Evolutionary conservation across 2,113 vertebrate genomes (phyloP), one percentile per base, ranked within the genome.

Genomic region (Poeciliopsis prolifica): DNA sequence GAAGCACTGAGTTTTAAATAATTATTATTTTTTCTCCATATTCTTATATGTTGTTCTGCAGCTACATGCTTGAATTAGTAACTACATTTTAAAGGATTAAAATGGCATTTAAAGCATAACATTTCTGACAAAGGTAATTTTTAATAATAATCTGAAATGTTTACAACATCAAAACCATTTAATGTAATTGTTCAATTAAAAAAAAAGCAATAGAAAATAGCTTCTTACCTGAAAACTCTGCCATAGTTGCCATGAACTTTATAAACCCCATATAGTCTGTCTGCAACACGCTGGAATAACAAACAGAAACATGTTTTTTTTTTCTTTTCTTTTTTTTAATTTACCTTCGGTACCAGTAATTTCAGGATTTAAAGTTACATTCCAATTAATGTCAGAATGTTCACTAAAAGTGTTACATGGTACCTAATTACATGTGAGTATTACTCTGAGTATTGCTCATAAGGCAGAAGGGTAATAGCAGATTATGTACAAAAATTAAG

Each of bases 221-320:
- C 51, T 73, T 40, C 74, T 84, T 91, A 97, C 97, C 97, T 98
- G 92, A 98, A 98, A 33, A 98, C 96, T 92, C 97, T 91, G 68
- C 97, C 97, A 2, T 98, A 98, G 93, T 98, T 98, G 30, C 96
- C 97, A 71, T 98, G 97, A 70, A 98, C 97, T 91, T 98, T 98
- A 92, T 97, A 98, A 70, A 98, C 97, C 7, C 97, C 97, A 77
- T 98, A 98, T 0, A 97, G 91, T 70, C 97, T 93, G 85, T 98
- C 97, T 86, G 97, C 97, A 37, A 97, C 97, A 87, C 94, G 95
- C 97, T 98, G 77, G 65, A 74, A 93, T 89, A 83, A 70, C 74
- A 42, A 75, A 72, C 4, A 51, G 26, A 9, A 72, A 33, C 65
- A 22, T 30, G 10, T 63, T 51, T 51, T 14, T 5, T 26, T 11